A percentile compares a stretch with the other conserved stretches of the same genome.
Conservation (phyloP, 1,140 invertebrate genomes). For the Drosophila mauritiana region DNA sequence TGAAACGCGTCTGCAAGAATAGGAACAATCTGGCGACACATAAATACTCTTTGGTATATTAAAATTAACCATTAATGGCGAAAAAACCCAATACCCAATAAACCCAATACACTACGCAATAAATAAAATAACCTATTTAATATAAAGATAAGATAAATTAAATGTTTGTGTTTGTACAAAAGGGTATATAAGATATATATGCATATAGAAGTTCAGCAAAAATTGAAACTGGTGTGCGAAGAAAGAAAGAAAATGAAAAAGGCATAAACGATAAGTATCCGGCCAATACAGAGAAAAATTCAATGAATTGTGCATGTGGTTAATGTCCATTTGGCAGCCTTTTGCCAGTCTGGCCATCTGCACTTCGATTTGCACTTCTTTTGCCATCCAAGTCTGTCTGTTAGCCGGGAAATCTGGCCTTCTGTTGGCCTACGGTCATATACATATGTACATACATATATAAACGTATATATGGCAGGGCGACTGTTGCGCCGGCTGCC, state of each 20-base stretch:
- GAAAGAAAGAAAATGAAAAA: not conserved
- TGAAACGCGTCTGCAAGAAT: constrained; percentile 3
- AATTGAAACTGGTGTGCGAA: not conserved
- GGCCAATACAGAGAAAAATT: constrained; percentile 25
- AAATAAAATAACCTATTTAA: not conserved
- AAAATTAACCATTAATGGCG: not conserved
- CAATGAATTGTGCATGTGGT: constrained; percentile 68
- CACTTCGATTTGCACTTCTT: constrained; percentile 62
- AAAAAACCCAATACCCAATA: no score
- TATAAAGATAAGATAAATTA: not conserved
- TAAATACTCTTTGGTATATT: not conserved
- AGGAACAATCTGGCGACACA: not conserved
- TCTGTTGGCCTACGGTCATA: constrained; percentile 8
- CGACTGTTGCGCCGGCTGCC: constrained; percentile 23
- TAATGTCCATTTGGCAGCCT: constrained; percentile 67
- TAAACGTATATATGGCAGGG: not conserved
- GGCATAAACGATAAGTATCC: constrained; percentile 12
- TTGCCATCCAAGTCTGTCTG: constrained; percentile 7
- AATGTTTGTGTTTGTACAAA: no score
- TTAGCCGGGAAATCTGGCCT: constrained; percentile 25
- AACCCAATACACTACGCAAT: not conserved
- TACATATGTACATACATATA: not conserved
- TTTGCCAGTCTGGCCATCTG: constrained; percentile 43
- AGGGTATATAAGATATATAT: not conserved
- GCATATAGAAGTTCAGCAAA: not conserved